Conservation (phyloP, 2,797 vertebrate species). For the Oreochromis mossambicus region DNA sequence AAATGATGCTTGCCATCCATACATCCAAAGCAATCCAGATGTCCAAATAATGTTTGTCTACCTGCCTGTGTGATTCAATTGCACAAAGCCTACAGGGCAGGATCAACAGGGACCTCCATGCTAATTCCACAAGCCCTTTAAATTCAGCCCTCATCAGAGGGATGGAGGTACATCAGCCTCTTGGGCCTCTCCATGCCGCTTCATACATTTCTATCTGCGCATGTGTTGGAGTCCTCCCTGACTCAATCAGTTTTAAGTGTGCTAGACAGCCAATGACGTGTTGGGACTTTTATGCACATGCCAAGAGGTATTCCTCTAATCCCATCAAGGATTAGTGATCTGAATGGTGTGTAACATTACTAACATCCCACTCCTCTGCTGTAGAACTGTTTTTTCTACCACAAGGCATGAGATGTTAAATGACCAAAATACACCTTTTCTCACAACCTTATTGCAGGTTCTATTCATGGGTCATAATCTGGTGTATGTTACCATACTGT, state of each 20-base stretch:
- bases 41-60: not conserved
- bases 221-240: not conserved
- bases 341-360: not conserved
- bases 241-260: not conserved
- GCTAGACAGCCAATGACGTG: not conserved
- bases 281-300: not conserved
- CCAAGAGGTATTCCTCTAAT: not conserved
- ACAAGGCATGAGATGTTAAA: not conserved
- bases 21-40: not conserved
- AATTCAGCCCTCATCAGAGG: not conserved
- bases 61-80: not conserved
- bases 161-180: not conserved
- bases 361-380: not conserved
- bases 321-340: not conserved
- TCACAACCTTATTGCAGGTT: not conserved
- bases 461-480: not conserved
- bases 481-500: not conserved
- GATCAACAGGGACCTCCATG: not conserved
- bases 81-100: not conserved
- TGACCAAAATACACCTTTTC: not conserved
- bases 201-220: not conserved
- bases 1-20: not conserved
- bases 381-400: not conserved
- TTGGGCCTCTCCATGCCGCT: not conserved
- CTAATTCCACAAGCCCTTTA: not conserved